phyloP scores from a whole-genome alignment of 1,140 invertebrate species.

The Trichonephila clavata region DNA sequence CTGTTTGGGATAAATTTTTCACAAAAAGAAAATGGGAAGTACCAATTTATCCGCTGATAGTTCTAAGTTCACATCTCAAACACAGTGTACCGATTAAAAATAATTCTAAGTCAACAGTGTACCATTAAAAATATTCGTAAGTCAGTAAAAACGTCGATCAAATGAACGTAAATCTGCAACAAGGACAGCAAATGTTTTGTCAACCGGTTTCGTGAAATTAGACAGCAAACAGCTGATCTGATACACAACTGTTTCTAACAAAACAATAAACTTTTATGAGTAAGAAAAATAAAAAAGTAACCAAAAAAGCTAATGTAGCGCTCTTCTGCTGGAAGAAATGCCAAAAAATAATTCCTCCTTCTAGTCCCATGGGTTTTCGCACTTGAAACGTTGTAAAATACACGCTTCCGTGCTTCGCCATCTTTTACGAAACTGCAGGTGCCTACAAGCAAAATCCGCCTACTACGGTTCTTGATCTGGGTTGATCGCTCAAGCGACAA shows the following conservation, averaged over 20 bases:
- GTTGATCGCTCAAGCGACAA: slow-evolving; percentile 15
- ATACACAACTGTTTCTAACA: neutral
- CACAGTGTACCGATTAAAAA: no score
- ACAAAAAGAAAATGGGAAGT: neutral
- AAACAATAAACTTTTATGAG: neutral
- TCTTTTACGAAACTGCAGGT: neutral
- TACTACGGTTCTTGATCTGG: slow-evolving; percentile 21
- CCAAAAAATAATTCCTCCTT: neutral
- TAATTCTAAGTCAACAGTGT: no score
- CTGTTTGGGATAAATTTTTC: neutral
- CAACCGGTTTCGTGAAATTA: neutral
- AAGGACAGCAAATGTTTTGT: neutral
- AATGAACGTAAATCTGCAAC: no score
- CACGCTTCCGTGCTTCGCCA: neutral
- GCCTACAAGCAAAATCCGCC: slow-evolving; percentile 3
- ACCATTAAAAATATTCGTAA: no score
- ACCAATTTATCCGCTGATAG: neutral
- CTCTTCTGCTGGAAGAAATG: slow-evolving; percentile 9
- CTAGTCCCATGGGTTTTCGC: neutral
- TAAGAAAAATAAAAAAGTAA: neutral
- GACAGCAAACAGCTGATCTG: neutral
- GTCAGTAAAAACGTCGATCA: no score
- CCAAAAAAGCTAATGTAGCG: neutral
- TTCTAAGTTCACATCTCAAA: no score
- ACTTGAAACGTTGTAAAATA: neutral